Conservation (phyloP, 2,113 vertebrate species). For the Mirounga angustirostris region DNA sequence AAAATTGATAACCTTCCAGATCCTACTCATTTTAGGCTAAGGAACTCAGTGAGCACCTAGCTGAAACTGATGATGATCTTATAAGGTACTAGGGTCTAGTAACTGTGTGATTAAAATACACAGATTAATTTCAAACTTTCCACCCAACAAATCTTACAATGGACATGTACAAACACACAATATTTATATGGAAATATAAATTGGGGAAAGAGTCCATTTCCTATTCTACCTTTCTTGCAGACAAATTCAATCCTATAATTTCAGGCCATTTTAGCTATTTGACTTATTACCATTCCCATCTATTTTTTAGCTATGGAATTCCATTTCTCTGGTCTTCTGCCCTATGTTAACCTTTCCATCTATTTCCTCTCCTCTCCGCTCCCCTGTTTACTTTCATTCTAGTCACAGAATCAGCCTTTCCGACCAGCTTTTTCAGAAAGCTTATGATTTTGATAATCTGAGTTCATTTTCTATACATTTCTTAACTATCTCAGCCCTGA, state of each 20-base stretch:
- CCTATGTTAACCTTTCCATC: background rate
- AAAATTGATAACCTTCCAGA: background rate
- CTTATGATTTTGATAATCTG: background rate
- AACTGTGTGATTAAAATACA: slow-evolving; percentile 30
- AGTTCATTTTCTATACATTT: slow-evolving; percentile 36
- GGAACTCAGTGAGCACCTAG: background rate
- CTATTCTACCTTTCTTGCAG: background rate
- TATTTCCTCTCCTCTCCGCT: background rate
- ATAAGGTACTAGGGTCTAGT: background rate
- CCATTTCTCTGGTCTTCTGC: background rate
- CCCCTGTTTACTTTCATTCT: background rate
- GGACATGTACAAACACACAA: background rate
- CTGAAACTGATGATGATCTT: background rate
- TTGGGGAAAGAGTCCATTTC: background rate
- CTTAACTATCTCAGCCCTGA: slow-evolving; percentile 19
- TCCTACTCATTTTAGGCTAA: background rate
- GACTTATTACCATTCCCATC: background rate
- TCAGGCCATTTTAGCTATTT: background rate
- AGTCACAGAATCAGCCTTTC: background rate
- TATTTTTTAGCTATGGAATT: background rate
- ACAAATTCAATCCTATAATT: background rate
- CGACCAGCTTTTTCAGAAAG: background rate
- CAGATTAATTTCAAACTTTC: background rate
- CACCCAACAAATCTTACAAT: background rate
- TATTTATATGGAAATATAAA: background rate